Base-by-base conservation (phyloP, 2,113 vertebrate species). In the Mirounga angustirostris region DNA sequence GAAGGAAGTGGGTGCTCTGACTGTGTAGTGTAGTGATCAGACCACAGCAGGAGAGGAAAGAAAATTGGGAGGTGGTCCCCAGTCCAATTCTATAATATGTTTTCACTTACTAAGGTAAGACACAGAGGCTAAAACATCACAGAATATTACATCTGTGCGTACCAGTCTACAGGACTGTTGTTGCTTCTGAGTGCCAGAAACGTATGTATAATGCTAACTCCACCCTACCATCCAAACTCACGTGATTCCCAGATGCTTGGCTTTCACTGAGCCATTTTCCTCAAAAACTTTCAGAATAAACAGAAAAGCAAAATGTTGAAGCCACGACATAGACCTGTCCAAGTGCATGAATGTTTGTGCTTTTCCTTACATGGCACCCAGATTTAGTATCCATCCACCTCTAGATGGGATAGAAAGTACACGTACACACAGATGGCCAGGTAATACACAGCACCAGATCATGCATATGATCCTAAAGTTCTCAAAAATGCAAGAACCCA, bases 211-310 rank as follows among this genome's bases (percentile, higher is more conserved):
- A 88, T 52, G n/a, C 36, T 54, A n/a, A 83, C 36, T 93, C 88
- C 58, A 78, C 74, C 79, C 69, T 81, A 52, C 28, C 76, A 95
- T 92, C 92, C 80, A 92, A 96, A 91, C 9, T 69, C 63, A 84
- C 21, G 88, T 67, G 74, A 94, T 95, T 97, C 63, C 28, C 81
- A 88, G 95, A 92, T 92, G 79, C 33, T 61, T 90, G 84, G 83
- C 74, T 95, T 97, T 54, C 80, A 43, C 43, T 76, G n/a, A 95
- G 50, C 24, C 79, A 86, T 69, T 94, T 95, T 98, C 88, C 71
- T 97, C 96, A 97, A 97, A 87, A 97, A 96, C 84, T 73, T 97
- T 95, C 43, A 97, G 63, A 96, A 91, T 58, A 96, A 97, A 97
- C 13, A 95, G 89, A 96, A 96, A 95, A 95, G 88, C 56, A 97